phyloP scores from a whole-genome alignment of 2,797 vertebrate species.

The Scomberomorus guttatus region DNA sequence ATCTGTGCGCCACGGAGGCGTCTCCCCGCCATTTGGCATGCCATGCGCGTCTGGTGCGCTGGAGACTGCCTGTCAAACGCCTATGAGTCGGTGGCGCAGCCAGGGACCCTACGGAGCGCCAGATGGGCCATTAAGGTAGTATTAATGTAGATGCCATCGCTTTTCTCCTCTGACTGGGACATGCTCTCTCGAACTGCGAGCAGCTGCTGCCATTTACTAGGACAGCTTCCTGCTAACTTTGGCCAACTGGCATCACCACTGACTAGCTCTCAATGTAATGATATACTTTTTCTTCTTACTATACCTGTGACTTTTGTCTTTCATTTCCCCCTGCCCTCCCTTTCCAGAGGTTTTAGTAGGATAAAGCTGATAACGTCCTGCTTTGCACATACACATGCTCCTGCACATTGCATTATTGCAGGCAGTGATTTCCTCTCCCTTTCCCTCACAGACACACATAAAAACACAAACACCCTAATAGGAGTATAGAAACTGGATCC shows the following conservation, averaged over 20 bases:
- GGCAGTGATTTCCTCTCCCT: slow-evolving; percentile 48
- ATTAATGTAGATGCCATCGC: slow-evolving; percentile 99
- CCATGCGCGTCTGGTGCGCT: slow-evolving; percentile 96
- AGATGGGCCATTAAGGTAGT: slow-evolving; percentile 99
- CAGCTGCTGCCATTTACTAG: slow-evolving; percentile 99
- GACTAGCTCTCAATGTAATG: slow-evolving; percentile 95
- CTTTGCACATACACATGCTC: slow-evolving; percentile 33
- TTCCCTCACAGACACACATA: slow-evolving; percentile 49
- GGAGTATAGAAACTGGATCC: slow-evolving; percentile 75
- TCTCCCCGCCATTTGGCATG: slow-evolving; percentile 99
- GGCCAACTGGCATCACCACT: slow-evolving; percentile 97
- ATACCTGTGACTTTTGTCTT: slow-evolving; percentile 75
- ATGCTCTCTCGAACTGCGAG: slow-evolving; percentile 99
- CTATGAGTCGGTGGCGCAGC: slow-evolving; percentile 99
- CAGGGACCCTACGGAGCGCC: slow-evolving; percentile 99
- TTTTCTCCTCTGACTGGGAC: slow-evolving; percentile 99
- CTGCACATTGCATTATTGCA: slow-evolving; percentile 39
- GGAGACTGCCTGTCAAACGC: slow-evolving; percentile 99
- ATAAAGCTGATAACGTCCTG: slow-evolving; percentile 57
- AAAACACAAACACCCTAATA: slow-evolving; percentile 64
- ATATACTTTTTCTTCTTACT: slow-evolving; percentile 85
- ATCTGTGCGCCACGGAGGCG: slow-evolving; percentile 96
- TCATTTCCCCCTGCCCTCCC: slow-evolving; percentile 28
- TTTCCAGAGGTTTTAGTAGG: slow-evolving; percentile 68
- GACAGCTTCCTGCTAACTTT: slow-evolving; percentile 99